Conservation (phyloP, 1,140 invertebrate genomes). For the Leptoteleia sp. region DNA sequence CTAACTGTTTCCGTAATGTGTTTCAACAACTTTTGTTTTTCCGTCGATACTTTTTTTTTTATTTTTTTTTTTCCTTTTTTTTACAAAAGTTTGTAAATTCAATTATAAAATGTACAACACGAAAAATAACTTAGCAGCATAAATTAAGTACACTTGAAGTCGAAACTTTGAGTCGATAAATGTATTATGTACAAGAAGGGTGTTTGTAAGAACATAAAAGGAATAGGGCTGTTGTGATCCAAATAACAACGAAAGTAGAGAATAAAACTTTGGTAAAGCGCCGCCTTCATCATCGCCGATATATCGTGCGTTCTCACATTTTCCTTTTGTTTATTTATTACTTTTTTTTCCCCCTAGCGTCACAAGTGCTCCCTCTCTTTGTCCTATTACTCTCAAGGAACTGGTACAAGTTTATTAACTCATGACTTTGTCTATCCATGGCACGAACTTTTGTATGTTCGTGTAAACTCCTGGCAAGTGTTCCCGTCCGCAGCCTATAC, state of each 20-base stretch:
- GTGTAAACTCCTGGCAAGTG: constrained; percentile 95
- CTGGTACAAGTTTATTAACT: constrained; percentile 74
- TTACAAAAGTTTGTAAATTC: constrained; percentile 37
- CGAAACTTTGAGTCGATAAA: constrained; percentile 50
- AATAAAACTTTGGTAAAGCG: constrained; percentile 64
- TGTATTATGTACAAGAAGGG: constrained; percentile 55
- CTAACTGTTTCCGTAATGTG: constrained; percentile 20
- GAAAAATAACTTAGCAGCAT: constrained; percentile 54
- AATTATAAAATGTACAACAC: constrained; percentile 50
- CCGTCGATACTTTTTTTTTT: no score
- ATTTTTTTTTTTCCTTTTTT: constrained; percentile 27
- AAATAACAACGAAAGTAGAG: constrained; percentile 44
- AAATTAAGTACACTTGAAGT: constrained; percentile 52
- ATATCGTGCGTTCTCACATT: constrained; percentile 13
- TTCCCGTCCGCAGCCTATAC: constrained; percentile 93
- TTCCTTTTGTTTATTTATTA: constrained; percentile 12
- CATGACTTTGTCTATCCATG: constrained; percentile 94
- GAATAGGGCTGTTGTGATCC: constrained; percentile 39
- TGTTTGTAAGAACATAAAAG: constrained; percentile 37
- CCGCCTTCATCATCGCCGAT: constrained; percentile 14
- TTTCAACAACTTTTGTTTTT: constrained; percentile 31
- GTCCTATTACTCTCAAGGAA: constrained; percentile 55
- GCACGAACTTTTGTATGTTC: constrained; percentile 94
- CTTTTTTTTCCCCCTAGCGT: constrained; percentile 2
- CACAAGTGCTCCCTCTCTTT: constrained; percentile 17